These are phyloP conservation scores for Sturmia bella DNA, from an alignment of 2,888 invertebrate species.

Conservation along the genomic window DNA sequence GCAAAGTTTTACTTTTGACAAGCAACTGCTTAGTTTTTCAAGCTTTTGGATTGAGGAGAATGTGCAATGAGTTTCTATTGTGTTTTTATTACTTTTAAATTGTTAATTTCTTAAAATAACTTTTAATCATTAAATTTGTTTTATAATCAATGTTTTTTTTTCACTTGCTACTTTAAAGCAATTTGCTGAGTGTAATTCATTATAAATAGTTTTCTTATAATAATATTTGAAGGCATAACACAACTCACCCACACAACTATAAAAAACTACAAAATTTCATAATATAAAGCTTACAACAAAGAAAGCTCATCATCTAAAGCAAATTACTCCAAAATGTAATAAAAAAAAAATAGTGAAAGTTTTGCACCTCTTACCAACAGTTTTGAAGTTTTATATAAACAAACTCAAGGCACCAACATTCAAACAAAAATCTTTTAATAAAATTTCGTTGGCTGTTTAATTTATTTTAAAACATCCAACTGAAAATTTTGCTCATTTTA, in stretches of 20 bases:
- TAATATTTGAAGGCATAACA: neutral
- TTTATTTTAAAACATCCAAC: constrained; percentile 46
- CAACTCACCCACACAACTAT: constrained; percentile 42
- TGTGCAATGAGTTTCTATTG: no score
- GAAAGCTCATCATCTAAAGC: constrained; percentile 41
- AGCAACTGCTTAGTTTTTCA: no score
- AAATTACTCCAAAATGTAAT: constrained; percentile 29
- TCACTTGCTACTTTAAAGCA: no score
- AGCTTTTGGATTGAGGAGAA: no score
- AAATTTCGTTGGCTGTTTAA: constrained; percentile 58
- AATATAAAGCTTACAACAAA: constrained; percentile 12
- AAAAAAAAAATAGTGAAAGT: constrained; percentile 58
- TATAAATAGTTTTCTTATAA: neutral
- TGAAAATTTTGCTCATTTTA: neutral
- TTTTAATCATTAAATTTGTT: no score
- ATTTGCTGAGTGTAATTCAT: neutral
- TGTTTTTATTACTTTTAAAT: no score
- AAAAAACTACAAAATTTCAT: constrained; percentile 15
- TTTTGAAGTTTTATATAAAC: constrained; percentile 6
- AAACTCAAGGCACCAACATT: neutral
- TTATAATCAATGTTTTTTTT: no score
- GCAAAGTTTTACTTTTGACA: no score
- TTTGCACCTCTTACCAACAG: constrained; percentile 56
- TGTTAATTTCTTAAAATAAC: no score
- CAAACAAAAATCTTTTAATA: neutral